These are phyloP conservation scores for Cherax destructor DNA, from an alignment of 1,140 invertebrate species.

Conservation along the genomic window DNA sequence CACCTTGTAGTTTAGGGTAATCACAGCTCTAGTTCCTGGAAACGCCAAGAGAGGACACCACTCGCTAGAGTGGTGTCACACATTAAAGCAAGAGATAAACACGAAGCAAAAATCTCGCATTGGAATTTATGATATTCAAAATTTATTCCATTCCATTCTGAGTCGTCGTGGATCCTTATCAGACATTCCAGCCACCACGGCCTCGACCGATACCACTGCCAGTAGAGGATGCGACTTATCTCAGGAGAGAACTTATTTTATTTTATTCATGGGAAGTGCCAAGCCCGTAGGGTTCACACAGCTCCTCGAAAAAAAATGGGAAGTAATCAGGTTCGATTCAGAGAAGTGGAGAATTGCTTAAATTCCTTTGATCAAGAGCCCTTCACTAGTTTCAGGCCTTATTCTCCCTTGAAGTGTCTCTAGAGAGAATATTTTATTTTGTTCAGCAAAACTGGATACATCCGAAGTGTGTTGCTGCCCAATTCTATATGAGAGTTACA, in stretches of 20 bases:
- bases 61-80: background rate
- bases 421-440: too few relatives aligned
- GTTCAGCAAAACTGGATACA: too few relatives aligned
- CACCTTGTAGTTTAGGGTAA: background rate
- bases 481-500: too few relatives aligned
- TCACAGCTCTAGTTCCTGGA: background rate
- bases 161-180: slow-evolving; percentile 35
- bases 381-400: too few relatives aligned
- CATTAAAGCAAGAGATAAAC: background rate
- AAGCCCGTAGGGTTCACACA: too few relatives aligned
- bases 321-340: too few relatives aligned
- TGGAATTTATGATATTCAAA: slow-evolving; percentile 44
- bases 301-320: too few relatives aligned
- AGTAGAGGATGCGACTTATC: background rate
- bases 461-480: too few relatives aligned
- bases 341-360: too few relatives aligned
- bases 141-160: slow-evolving; percentile 45
- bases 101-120: background rate
- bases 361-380: too few relatives aligned
- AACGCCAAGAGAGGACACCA: background rate
- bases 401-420: too few relatives aligned
- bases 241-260: background rate
- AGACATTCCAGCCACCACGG: slow-evolving; percentile 11
- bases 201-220: background rate
- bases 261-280: too few relatives aligned